phyloP scores from a whole-genome alignment of 2,113 vertebrate genomes.

The Carassius auratus region DNA sequence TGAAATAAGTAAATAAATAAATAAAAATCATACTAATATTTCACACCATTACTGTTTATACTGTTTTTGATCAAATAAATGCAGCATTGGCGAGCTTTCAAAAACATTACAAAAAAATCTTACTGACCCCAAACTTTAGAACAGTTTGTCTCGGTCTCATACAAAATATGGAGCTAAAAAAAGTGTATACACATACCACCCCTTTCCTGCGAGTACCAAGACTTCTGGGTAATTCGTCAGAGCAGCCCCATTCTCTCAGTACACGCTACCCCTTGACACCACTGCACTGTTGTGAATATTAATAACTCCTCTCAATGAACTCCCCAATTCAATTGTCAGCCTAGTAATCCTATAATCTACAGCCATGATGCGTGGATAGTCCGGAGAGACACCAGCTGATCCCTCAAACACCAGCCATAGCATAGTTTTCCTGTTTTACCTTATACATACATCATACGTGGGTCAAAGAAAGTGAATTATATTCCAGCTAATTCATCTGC shows the following conservation, averaged over 20 bases:
- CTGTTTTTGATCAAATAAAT: not conserved
- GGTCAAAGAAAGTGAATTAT: constrained; percentile 5
- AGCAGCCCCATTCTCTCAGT: constrained; percentile 44
- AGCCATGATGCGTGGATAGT: constrained; percentile 16
- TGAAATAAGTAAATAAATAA: no score
- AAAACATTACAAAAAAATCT: no score
- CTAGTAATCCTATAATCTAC: constrained; percentile 50
- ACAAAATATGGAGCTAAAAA: not conserved
- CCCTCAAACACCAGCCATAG: not conserved
- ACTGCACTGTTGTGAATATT: constrained; percentile 40
- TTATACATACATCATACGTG: not conserved
- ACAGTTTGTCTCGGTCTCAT: not conserved
- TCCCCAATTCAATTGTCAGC: constrained; percentile 50
- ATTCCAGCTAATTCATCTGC: not conserved
- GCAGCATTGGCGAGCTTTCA: not conserved
- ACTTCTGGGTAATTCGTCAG: constrained; percentile 48
- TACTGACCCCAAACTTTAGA: not conserved
- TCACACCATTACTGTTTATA: not conserved
- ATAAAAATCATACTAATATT: not conserved
- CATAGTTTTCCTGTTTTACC: not conserved
- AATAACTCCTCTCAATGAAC: constrained; percentile 51
- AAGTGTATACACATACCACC: not conserved
- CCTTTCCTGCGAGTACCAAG: constrained; percentile 11
- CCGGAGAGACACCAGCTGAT: constrained; percentile 6
- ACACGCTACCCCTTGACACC: constrained; percentile 30